phyloP scores from a whole-genome alignment of 1,140 invertebrate genomes.

The Hydropsyche tenuis region DNA sequence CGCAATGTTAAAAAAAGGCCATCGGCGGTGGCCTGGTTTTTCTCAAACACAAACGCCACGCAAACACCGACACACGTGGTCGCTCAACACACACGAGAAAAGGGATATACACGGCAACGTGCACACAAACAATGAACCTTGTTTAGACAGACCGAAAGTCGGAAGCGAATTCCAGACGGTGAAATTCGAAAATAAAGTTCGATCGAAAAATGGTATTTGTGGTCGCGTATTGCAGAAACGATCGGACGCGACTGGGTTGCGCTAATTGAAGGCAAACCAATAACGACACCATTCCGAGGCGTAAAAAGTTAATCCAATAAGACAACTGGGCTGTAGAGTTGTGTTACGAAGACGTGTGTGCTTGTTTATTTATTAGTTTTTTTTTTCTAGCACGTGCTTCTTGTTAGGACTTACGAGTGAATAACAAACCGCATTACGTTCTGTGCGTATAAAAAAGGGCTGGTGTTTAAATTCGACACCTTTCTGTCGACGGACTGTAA shows the following conservation, averaged over 20 bases:
- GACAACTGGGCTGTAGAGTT: not conserved
- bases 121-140: not conserved
- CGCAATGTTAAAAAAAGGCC: not conserved
- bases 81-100: too few relatives aligned
- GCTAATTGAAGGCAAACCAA: not conserved
- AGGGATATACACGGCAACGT: not conserved
- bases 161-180: not conserved
- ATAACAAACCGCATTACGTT: too few relatives aligned
- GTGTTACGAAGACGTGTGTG: too few relatives aligned
- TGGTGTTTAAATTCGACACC: too few relatives aligned
- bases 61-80: constrained; percentile 1
- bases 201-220: too few relatives aligned
- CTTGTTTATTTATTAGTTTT: too few relatives aligned
- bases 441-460: too few relatives aligned
- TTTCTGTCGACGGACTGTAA: too few relatives aligned
- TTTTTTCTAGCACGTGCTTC: too few relatives aligned
- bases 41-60: not conserved
- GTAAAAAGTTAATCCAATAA: constrained; percentile 17
- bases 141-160: not conserved
- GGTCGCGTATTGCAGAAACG: too few relatives aligned
- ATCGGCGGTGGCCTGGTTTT: not conserved
- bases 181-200: not conserved
- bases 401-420: too few relatives aligned
- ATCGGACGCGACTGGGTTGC: too few relatives aligned
- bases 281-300: not conserved